Percentiles rank a stretch among this genome's conserved stretches.
phyloP scores from a whole-genome alignment of 1,140 invertebrate genomes.

The Nasonia longicornis region DNA sequence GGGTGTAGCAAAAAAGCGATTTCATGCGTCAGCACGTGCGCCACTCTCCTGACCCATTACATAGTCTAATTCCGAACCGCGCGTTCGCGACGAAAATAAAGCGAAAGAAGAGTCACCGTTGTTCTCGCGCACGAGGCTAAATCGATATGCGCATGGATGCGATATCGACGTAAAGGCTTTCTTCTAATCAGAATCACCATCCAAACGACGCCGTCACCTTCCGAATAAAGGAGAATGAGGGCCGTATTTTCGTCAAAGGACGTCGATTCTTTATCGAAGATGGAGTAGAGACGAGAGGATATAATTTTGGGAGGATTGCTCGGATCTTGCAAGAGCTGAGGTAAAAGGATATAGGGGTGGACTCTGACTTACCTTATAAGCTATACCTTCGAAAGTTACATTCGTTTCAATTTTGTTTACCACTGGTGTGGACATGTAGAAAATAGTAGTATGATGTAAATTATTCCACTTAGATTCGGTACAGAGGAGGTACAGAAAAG shows the following conservation, averaged over 20 bases:
- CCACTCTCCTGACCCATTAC: slow-evolving; percentile 3
- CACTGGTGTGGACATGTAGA: no score
- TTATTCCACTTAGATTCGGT: no score
- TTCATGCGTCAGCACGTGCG: slow-evolving; percentile 19
- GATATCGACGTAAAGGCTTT: background rate
- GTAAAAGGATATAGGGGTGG: background rate
- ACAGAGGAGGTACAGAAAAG: no score
- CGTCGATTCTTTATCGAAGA: slow-evolving; percentile 4
- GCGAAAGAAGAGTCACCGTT: background rate
- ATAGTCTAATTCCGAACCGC: background rate
- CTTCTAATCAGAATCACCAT: slow-evolving; percentile 3
- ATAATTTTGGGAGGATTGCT: background rate
- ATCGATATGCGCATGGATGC: background rate
- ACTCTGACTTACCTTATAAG: background rate
- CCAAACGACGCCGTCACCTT: background rate
- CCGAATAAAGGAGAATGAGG: background rate
- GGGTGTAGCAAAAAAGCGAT: background rate
- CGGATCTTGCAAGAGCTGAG: background rate
- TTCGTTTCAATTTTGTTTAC: background rate
- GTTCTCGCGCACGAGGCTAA: background rate
- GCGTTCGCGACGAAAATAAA: background rate
- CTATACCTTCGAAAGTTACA: background rate
- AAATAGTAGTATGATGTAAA: no score
- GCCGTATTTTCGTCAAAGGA: background rate
- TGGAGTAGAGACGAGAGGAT: background rate